phyloP scores from a whole-genome alignment of 92 coral and sea anemone species.

The Phenganax subtilis region DNA sequence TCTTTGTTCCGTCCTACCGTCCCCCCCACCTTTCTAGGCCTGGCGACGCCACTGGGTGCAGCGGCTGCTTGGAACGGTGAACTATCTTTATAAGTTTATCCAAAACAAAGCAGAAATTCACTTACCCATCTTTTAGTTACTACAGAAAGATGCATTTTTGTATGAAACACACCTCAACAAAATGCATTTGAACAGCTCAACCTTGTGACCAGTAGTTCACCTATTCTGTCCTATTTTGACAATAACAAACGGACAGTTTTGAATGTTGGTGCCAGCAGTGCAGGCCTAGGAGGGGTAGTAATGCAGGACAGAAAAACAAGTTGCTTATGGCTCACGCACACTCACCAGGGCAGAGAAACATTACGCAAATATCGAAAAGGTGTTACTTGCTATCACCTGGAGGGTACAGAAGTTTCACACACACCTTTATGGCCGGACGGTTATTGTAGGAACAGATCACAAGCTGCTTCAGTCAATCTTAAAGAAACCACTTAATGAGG shows the following conservation, averaged over 20 bases:
- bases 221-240: constrained; percentile 44
- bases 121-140: constrained; percentile 44
- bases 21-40: too few relatives aligned
- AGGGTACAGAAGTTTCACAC: constrained; percentile 51
- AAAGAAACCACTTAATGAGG: constrained; percentile 48
- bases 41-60: constrained; percentile 4
- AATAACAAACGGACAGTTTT: constrained; percentile 38
- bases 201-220: constrained; percentile 32
- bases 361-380: constrained; percentile 51
- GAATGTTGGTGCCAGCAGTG: constrained; percentile 49
- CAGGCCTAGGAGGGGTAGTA: constrained; percentile 49
- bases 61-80: constrained; percentile 42
- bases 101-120: constrained; percentile 49
- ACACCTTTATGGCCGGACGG: constrained; percentile 44
- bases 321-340: constrained; percentile 48
- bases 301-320: constrained; percentile 49
- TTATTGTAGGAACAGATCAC: constrained; percentile 48
- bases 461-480: constrained; percentile 48
- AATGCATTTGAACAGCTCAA: constrained; percentile 48
- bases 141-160: constrained; percentile 46
- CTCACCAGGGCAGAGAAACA: constrained; percentile 35
- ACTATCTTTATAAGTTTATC: constrained; percentile 52
- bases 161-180: constrained; percentile 53
- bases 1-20: too few relatives aligned
- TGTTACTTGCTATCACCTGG: constrained; percentile 42